These are phyloP conservation scores for Mylabris sibirica DNA, from an alignment of 2,888 invertebrate species.

Conservation along the genomic window DNA sequence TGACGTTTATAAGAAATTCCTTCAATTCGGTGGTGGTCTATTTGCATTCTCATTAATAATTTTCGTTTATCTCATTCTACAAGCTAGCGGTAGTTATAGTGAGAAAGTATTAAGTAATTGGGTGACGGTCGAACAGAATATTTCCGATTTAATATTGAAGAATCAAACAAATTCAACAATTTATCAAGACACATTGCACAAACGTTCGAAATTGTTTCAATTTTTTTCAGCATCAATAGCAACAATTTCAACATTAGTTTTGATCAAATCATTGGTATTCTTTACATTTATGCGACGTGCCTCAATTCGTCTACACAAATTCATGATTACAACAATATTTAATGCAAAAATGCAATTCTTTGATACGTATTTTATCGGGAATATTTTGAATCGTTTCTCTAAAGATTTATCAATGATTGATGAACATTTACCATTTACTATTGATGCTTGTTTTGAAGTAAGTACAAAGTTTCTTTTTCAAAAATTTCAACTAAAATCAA, in stretches of 20 bases:
- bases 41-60: constrained; percentile 37
- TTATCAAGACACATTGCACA: not conserved
- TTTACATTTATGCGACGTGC: constrained; percentile 42
- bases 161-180: constrained; percentile 23
- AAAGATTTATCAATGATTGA: constrained; percentile 50
- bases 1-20: constrained; percentile 43
- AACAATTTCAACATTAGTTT: constrained; percentile 42
- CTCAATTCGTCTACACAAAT: constrained; percentile 48
- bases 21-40: constrained; percentile 46
- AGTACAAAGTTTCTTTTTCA: constrained; percentile 19
- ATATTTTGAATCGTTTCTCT: constrained; percentile 52
- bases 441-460: constrained; percentile 43
- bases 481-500: constrained; percentile 17
- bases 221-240: constrained; percentile 42
- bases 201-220: constrained; percentile 22
- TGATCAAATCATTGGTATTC: constrained; percentile 44
- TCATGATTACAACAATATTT: constrained; percentile 45
- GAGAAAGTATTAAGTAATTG: constrained; percentile 31
- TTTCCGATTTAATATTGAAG: constrained; percentile 23
- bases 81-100: constrained; percentile 32
- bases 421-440: constrained; percentile 44
- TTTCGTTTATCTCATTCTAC: constrained; percentile 39
- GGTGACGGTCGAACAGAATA: constrained; percentile 30
- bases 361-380: constrained; percentile 51
- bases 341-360: constrained; percentile 50